Conservation (phyloP, 2,888 invertebrate genomes). For the Caprella mutica region DNA sequence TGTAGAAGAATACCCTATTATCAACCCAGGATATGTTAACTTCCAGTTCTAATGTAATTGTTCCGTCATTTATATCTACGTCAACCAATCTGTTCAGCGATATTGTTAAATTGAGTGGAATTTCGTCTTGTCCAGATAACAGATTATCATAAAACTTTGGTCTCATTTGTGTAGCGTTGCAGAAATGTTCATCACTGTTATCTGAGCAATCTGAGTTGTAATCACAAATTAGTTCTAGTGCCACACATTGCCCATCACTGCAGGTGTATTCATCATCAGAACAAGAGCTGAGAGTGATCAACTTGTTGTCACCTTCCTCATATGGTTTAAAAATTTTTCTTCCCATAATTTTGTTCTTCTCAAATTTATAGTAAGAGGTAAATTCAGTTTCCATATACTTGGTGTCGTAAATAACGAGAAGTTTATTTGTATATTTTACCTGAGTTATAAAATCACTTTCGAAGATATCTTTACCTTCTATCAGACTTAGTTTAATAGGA, state of each 20-base stretch:
- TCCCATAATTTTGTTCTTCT: constrained; percentile 8
- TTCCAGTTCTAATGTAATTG: neutral
- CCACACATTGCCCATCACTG: constrained; percentile 10
- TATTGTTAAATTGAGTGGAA: neutral
- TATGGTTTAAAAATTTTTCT: neutral
- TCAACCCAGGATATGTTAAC: neutral
- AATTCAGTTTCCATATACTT: no score
- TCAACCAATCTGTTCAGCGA: neutral
- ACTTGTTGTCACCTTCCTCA: neutral
- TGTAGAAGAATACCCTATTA: constrained; percentile 2
- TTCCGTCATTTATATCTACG: neutral
- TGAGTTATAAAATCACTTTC: no score
- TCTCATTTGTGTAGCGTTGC: neutral
- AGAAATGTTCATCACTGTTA: constrained; percentile 12
- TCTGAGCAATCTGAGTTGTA: constrained; percentile 11
- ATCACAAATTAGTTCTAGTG: constrained; percentile 8
- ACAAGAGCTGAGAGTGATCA: constrained; percentile 13
- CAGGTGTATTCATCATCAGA: constrained; percentile 16
- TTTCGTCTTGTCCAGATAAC: constrained; percentile 2
- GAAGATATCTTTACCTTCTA: no score
- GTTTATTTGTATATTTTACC: no score
- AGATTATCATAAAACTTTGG: constrained; percentile 5
- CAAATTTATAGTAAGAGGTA: no score
- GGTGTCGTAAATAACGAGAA: no score
- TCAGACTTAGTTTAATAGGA: no score